Percentiles rank a stretch among this genome's conserved stretches.
phyloP scores from a whole-genome alignment of 1,140 invertebrate species.

The Dryas iulia region DNA sequence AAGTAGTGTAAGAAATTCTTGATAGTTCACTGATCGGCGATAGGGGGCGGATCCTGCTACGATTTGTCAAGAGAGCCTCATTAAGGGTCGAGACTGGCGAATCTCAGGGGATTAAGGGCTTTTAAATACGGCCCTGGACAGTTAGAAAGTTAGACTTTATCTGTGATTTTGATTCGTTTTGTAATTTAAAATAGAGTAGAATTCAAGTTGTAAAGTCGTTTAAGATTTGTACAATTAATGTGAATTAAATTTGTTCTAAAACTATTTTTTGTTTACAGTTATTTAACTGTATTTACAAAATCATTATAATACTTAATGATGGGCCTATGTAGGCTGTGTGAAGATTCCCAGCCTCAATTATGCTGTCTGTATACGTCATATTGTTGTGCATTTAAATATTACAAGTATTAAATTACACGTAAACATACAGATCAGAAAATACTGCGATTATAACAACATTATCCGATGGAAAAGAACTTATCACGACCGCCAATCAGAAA shows the following conservation, averaged over 20 bases:
- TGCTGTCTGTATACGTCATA: background rate
- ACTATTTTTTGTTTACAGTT: background rate
- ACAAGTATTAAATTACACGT: constrained; percentile 23
- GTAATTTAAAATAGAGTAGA: constrained; percentile 14
- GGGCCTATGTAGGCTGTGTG: background rate
- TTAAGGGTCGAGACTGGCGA: constrained; percentile 62
- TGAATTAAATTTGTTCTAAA: background rate
- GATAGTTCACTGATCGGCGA: constrained; percentile 64
- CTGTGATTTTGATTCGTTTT: constrained; percentile 16
- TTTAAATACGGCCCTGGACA: constrained; percentile 49
- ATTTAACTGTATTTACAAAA: background rate
- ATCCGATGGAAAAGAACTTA: constrained; percentile 76
- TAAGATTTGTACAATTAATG: background rate
- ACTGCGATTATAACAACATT: constrained; percentile 71
- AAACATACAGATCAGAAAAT: constrained; percentile 18
- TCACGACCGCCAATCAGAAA: constrained; percentile 78
- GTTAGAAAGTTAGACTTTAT: constrained; percentile 26
- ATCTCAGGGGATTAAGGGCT: constrained; percentile 63
- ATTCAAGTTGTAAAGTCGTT: background rate
- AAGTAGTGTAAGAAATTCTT: constrained; percentile 42
- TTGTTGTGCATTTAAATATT: background rate
- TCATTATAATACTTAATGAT: background rate
- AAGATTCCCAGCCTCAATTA: background rate
- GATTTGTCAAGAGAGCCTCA: constrained; percentile 68
- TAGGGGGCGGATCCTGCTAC: constrained; percentile 55